Percentiles rank a stretch among this genome's conserved stretches.
phyloP scores from a whole-genome alignment of 2,113 vertebrate genomes.

The Cochlearius cochlearius region DNA sequence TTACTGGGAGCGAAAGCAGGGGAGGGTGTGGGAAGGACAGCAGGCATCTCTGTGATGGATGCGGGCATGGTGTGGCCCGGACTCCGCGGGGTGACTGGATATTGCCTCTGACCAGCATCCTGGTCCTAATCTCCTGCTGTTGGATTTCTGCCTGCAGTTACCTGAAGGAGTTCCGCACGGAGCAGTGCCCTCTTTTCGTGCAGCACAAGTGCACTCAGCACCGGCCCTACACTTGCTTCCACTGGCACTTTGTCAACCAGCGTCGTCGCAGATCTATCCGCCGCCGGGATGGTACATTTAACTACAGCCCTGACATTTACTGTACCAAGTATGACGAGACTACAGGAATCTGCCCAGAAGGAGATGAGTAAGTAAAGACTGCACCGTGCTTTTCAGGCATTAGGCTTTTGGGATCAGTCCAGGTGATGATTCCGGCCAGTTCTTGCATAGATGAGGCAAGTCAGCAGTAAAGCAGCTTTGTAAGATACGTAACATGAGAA shows the following conservation, averaged over 20 bases:
- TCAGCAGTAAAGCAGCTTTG: constrained; percentile 51
- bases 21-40: not conserved
- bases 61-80: accelerated
- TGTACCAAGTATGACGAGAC: constrained; percentile 98
- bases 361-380: constrained; percentile 89
- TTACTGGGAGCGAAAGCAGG: not conserved
- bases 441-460: constrained; percentile 10
- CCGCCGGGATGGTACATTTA: constrained; percentile 93
- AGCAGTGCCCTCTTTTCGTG: constrained; percentile 96
- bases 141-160: constrained; percentile 78
- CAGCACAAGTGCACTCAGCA: constrained; percentile 98
- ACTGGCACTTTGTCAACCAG: constrained; percentile 99
- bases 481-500: not conserved
- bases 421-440: constrained; percentile 19
- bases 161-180: constrained; percentile 97
- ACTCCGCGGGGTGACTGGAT: accelerated
- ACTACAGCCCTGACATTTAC: constrained; percentile 98
- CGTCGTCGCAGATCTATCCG: constrained; percentile 93
- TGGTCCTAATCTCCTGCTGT: not conserved
- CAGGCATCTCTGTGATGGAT: not conserved
- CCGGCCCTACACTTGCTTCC: constrained; percentile 95
- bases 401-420: constrained; percentile 30
- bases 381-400: constrained; percentile 9
- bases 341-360: constrained; percentile 91
- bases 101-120: not conserved